phyloP scores from a whole-genome alignment of 2,113 vertebrate species.

The Bettongia penicillata region DNA sequence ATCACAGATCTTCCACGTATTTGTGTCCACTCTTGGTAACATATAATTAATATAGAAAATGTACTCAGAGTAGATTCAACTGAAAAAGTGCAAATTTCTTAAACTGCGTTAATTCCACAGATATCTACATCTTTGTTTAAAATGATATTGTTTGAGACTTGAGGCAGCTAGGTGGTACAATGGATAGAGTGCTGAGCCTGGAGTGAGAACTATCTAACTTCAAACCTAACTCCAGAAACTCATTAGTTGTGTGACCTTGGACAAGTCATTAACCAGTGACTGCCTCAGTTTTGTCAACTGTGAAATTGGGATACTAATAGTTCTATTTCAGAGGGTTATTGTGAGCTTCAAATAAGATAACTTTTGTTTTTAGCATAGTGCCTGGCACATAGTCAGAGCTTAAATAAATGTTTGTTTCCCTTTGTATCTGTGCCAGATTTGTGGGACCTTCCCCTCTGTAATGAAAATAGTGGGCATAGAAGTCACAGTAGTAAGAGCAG shows the following conservation, averaged over 20 bases:
- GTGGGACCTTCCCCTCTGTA: background rate
- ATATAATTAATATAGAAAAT: slow-evolving; percentile 56
- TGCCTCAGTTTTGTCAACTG: background rate
- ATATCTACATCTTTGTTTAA: background rate
- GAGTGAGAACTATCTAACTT: background rate
- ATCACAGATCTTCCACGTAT: background rate
- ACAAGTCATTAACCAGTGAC: background rate
- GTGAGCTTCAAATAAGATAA: background rate
- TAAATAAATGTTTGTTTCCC: background rate
- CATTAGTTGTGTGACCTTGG: background rate
- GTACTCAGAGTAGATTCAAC: background rate
- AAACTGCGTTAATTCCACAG: slow-evolving; percentile 30
- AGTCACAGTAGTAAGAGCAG: background rate
- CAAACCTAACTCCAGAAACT: background rate
- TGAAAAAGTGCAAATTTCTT: slow-evolving; percentile 30
- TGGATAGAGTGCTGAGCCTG: background rate
- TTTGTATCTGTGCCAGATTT: background rate
- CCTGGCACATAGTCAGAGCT: background rate
- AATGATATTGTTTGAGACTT: background rate
- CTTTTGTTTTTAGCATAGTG: background rate
- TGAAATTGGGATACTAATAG: background rate
- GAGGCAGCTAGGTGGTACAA: background rate
- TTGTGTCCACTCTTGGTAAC: slow-evolving; percentile 71
- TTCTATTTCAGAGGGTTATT: background rate
- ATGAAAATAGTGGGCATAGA: background rate